Percentiles rank a stretch among this genome's conserved stretches.
Evolutionary conservation across 2,113 vertebrate species (phyloP).

Genomic region (Perca schrenkii): DNA sequence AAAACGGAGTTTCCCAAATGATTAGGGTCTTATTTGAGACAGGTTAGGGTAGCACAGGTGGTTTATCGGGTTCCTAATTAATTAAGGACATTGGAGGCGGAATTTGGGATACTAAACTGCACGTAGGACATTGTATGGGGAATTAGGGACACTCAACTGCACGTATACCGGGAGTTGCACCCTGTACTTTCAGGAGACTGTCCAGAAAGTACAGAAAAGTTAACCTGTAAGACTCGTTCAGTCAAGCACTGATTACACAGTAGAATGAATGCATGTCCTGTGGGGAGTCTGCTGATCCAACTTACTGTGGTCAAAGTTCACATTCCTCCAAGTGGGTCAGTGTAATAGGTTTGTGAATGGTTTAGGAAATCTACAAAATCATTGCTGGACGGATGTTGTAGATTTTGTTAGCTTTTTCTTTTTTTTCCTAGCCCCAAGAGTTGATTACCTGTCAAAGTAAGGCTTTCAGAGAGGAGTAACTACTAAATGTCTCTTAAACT

Average conservation of each 20-base stretch:
- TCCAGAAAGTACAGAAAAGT: neutral
- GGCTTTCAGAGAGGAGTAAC: neutral
- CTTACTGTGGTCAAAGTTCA: conserved; percentile 76
- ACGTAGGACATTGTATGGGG: too few species aligned
- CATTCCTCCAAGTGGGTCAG: conserved; percentile 75
- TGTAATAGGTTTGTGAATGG: neutral
- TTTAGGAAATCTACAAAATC: neutral
- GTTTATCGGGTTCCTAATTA: too few species aligned
- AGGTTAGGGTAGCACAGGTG: too few species aligned
- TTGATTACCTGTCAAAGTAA: neutral
- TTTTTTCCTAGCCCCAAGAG: neutral
- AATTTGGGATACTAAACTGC: too few species aligned
- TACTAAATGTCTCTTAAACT: neutral
- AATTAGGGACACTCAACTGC: too few species aligned
- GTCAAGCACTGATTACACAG: conserved; percentile 2
- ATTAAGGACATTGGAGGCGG: too few species aligned
- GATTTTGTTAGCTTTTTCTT: neutral
- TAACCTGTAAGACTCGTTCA: conserved; percentile 1
- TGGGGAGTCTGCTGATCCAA: conserved; percentile 37
- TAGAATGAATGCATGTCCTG: conserved; percentile 14
- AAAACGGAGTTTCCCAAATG: too few species aligned
- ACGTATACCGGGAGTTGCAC: too few species aligned
- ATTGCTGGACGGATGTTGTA: neutral
- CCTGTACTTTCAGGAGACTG: neutral
- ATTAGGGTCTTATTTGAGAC: too few species aligned